Evolutionary conservation across 92 coral and sea anemone genomes (phyloP).

Genomic region (Virgularia gustaviana): DNA sequence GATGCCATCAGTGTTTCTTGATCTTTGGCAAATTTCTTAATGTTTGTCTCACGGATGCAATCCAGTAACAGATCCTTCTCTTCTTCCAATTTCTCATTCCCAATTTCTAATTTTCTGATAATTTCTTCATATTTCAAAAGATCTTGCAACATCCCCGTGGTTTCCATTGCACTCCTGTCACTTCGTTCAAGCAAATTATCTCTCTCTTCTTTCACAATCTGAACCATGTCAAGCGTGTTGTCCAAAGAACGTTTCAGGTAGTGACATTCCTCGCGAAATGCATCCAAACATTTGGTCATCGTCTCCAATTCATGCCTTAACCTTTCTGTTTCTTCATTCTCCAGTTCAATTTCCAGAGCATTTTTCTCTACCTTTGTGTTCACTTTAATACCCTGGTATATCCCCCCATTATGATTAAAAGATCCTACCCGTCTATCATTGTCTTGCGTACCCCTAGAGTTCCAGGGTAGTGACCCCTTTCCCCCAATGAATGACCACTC

Average conservation of each 20-base stretch:
- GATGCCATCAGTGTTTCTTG: too few relatives aligned
- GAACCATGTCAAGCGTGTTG: not conserved
- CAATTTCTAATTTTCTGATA: not conserved
- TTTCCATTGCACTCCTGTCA: conserved; percentile 58
- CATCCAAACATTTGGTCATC: conserved; percentile 35
- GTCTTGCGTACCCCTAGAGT: too few relatives aligned
- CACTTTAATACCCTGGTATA: not conserved
- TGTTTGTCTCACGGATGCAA: not conserved
- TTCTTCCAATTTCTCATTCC: conserved; percentile 14
- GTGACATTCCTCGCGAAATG: conserved; percentile 20
- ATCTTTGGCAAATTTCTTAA: too few relatives aligned
- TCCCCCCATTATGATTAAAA: not conserved
- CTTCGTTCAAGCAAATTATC: conserved; percentile 2
- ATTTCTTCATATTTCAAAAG: conserved; percentile 51
- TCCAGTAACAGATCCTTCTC: conserved; percentile 5
- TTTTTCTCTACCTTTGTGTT: not conserved
- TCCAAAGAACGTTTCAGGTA: conserved; percentile 4
- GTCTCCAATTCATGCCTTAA: conserved; percentile 8
- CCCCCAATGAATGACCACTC: not conserved
- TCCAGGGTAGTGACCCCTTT: too few relatives aligned
- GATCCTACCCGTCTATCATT: too few relatives aligned
- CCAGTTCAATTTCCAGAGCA: conserved; percentile 41
- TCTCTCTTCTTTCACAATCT: conserved; percentile 3
- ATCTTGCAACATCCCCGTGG: conserved; percentile 61
- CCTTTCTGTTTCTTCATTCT: conserved; percentile 30